Evolutionary conservation across 2,113 vertebrate species (phyloP).

Genomic region (Corythornis cristatus): DNA sequence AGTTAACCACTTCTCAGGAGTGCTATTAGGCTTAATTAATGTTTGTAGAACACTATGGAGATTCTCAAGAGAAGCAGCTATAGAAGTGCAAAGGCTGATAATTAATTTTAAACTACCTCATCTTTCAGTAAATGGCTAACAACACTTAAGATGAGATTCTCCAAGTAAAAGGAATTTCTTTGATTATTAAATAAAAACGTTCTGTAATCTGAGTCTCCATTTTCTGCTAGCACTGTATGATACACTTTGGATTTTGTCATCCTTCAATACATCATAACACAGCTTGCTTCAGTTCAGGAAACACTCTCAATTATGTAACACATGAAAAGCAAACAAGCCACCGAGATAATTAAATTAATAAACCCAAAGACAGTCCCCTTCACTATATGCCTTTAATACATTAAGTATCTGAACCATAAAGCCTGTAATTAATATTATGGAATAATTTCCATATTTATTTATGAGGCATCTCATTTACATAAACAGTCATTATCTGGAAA

Average conservation of each 20-base stretch:
- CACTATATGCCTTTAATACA: constrained; percentile 4
- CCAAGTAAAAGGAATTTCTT: background rate
- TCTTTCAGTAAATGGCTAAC: constrained; percentile 26
- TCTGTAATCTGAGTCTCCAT: background rate
- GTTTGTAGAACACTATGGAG: constrained; percentile 34
- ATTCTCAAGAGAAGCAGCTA: constrained; percentile 38
- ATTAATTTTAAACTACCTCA: constrained; percentile 23
- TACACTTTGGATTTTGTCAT: background rate
- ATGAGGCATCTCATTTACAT: constrained; percentile 28
- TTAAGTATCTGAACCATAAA: background rate
- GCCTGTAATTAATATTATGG: background rate
- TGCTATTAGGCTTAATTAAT: constrained; percentile 54
- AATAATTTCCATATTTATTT: constrained; percentile 18
- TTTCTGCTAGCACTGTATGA: background rate
- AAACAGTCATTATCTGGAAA: constrained; percentile 19
- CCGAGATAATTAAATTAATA: background rate
- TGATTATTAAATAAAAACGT: background rate
- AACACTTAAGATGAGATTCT: background rate
- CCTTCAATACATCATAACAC: background rate
- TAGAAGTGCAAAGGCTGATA: constrained; percentile 29
- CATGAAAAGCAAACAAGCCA: background rate
- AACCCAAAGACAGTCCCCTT: background rate
- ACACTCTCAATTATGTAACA: background rate
- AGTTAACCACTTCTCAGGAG: constrained; percentile 47
- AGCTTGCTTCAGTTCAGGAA: background rate